Evolutionary conservation across 2,888 invertebrate genomes (phyloP).

Genomic region (Amorpha juglandis): DNA sequence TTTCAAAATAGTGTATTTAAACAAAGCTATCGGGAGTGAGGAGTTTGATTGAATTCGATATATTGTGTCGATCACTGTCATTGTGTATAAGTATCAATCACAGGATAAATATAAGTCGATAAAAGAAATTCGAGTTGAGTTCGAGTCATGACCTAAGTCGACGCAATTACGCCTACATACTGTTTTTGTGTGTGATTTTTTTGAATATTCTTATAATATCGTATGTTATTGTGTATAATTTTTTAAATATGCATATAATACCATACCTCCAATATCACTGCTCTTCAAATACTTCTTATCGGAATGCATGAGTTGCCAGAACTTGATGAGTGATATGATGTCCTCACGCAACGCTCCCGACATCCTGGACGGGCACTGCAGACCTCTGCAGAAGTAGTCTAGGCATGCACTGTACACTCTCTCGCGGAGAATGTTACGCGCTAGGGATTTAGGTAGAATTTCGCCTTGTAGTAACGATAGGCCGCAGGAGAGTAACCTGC

Average conservation of each 20-base stretch:
- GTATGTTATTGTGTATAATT: conserved; percentile 42
- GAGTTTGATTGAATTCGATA: no score
- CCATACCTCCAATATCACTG: conserved; percentile 90
- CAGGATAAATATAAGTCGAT: no score
- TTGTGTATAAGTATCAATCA: no score
- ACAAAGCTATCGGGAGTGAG: no score
- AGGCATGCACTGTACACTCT: conserved; percentile 97
- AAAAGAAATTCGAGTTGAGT: no score
- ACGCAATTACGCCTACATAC: no score
- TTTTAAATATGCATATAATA: background rate
- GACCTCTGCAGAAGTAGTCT: conserved; percentile 97
- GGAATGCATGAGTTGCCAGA: conserved; percentile 98
- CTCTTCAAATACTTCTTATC: conserved; percentile 96
- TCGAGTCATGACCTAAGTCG: no score
- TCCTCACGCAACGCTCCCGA: conserved; percentile 93
- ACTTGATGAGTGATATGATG: conserved; percentile 93
- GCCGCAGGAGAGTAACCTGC: conserved; percentile 94
- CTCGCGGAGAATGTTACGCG: conserved; percentile 96
- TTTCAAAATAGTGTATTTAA: background rate
- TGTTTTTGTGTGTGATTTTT: no score
- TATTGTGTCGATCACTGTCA: no score
- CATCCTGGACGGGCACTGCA: conserved; percentile 94
- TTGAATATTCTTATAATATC: conserved; percentile 32
- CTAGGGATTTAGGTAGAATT: conserved; percentile 92
- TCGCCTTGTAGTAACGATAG: conserved; percentile 97